A percentile compares a stretch with the other conserved stretches of the same genome.
Evolutionary conservation across 2,888 invertebrate genomes (phyloP).

Genomic region (Hanleya hanleyi): DNA sequence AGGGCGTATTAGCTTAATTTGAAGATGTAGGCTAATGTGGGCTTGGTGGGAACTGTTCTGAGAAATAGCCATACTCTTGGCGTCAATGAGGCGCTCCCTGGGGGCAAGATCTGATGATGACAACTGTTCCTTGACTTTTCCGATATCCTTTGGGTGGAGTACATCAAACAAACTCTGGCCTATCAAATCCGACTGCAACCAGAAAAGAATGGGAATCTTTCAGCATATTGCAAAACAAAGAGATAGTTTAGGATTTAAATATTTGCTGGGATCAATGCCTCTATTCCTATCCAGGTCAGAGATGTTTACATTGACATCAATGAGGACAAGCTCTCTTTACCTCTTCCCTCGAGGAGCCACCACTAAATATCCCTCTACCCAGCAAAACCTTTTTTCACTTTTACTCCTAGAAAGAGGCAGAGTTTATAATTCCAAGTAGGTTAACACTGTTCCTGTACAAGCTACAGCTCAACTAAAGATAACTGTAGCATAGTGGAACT

Average conservation of each 20-base stretch:
- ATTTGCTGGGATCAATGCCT: background rate
- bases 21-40: too few species aligned
- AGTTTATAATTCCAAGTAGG: too few species aligned
- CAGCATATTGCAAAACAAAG: constrained; percentile 7
- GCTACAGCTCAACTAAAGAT: too few species aligned
- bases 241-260: background rate
- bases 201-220: constrained; percentile 17
- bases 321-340: too few species aligned
- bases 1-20: background rate
- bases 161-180: constrained; percentile 97
- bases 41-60: too few species aligned
- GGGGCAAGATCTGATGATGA: constrained; percentile 92
- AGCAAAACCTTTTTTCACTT: too few species aligned
- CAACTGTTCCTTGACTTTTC: constrained; percentile 95
- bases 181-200: constrained; percentile 82
- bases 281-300: background rate
- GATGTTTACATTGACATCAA: too few species aligned
- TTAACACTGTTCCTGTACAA: too few species aligned
- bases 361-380: too few species aligned
- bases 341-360: too few species aligned
- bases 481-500: too few species aligned
- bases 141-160: constrained; percentile 94
- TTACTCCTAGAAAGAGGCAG: too few species aligned
- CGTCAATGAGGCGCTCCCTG: constrained; percentile 90
- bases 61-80: constrained; percentile 86